Evolutionary conservation across 2,888 invertebrate species (phyloP).

Genomic region (Diachrysia chrysitis): DNA sequence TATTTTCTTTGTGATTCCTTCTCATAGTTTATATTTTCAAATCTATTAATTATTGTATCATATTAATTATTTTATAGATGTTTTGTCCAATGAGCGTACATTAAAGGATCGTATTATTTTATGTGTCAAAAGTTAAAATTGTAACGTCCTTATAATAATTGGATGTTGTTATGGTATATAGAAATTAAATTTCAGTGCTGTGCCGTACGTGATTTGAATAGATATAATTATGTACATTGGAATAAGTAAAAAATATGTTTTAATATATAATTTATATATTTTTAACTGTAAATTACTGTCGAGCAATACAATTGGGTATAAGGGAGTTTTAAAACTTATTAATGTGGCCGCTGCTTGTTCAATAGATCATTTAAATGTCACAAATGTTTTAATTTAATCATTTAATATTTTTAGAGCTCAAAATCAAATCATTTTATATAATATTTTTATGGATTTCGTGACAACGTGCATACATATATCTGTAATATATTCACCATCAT

Average conservation of each 20-base stretch:
- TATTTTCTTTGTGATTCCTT: conserved; percentile 48
- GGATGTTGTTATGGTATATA: conserved; percentile 47
- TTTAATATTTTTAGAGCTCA: conserved; percentile 45
- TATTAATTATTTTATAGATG: conserved; percentile 47
- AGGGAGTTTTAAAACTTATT: conserved; percentile 25
- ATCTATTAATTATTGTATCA: conserved; percentile 42
- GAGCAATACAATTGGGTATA: conserved; percentile 34
- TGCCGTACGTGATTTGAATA: conserved; percentile 63
- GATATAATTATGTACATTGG: conserved; percentile 54
- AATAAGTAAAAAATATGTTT: conserved; percentile 52
- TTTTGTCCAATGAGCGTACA: conserved; percentile 39
- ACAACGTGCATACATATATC: conserved; percentile 24
- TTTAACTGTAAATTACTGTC: conserved; percentile 38
- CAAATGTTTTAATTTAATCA: conserved; percentile 36
- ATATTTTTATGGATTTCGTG: conserved; percentile 29
- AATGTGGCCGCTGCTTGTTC: conserved; percentile 21
- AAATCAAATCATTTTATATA: conserved; percentile 39
- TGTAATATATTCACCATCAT: conserved; percentile 20
- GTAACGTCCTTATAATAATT: conserved; percentile 43
- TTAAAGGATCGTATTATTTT: conserved; percentile 45
- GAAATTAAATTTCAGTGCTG: conserved; percentile 63
- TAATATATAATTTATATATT: conserved; percentile 47
- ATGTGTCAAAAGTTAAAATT: conserved; percentile 45
- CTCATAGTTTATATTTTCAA: conserved; percentile 52
- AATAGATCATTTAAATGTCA: conserved; percentile 44